Conservation (phyloP, 2,888 invertebrate genomes). For the Odontomyia ornata region DNA sequence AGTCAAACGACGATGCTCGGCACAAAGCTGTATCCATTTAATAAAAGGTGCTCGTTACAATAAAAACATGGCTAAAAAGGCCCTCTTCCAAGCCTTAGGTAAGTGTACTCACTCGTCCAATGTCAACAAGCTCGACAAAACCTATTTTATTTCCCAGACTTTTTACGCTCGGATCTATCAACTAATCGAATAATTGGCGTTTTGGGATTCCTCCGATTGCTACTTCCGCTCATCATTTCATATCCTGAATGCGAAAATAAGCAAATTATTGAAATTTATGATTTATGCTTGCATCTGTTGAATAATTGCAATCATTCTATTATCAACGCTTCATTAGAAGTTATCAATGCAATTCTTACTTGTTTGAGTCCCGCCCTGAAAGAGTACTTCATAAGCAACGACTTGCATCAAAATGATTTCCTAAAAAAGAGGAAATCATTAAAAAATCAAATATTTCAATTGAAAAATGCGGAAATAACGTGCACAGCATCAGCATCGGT, state of each 20-base stretch:
- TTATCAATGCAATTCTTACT: constrained; percentile 62
- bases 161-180: background rate
- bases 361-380: constrained; percentile 55
- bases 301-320: constrained; percentile 84
- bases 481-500: constrained; percentile 40
- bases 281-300: constrained; percentile 77
- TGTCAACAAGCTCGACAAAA: background rate
- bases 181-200: constrained; percentile 70
- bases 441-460: constrained; percentile 65
- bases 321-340: constrained; percentile 86
- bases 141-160: background rate
- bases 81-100: constrained; percentile 62
- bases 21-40: constrained; percentile 80
- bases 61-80: constrained; percentile 66
- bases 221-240: constrained; percentile 68
- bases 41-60: constrained; percentile 80
- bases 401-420: constrained; percentile 62
- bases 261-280: constrained; percentile 73
- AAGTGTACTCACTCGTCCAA: constrained; percentile 49
- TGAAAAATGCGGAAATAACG: constrained; percentile 61
- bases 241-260: constrained; percentile 56
- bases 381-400: constrained; percentile 60
- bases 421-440: constrained; percentile 63
- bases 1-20: constrained; percentile 81
- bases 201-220: constrained; percentile 71